Conservation (phyloP, 2,113 vertebrate species). For the Cyanoramphus novaezelandiae region DNA sequence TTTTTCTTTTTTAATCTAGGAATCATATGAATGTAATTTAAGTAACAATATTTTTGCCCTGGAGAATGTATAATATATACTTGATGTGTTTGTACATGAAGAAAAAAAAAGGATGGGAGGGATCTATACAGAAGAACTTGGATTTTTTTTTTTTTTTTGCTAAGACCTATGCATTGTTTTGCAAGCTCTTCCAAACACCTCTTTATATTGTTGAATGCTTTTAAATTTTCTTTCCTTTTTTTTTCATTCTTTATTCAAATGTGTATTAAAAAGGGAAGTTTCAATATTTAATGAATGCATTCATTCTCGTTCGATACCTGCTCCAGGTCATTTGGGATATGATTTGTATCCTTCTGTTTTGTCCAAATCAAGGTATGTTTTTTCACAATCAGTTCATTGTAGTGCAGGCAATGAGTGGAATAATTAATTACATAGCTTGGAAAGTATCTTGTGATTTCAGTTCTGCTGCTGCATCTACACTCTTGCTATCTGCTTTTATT, state of each 20-base stretch:
- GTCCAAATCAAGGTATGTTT: neutral
- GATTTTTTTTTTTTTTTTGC: neutral
- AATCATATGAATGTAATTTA: conserved; percentile 72
- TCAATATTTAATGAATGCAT: neutral
- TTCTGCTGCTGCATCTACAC: neutral
- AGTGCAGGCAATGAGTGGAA: neutral
- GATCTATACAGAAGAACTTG: neutral
- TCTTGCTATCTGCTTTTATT: neutral
- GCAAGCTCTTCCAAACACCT: neutral
- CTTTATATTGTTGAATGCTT: neutral
- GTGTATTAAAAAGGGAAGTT: neutral
- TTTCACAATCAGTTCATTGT: neutral
- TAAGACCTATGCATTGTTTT: neutral
- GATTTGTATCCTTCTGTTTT: neutral
- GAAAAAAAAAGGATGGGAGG: neutral
- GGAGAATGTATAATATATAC: neutral
- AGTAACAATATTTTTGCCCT: conserved; percentile 63
- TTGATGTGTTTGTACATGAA: neutral
- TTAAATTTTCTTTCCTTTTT: neutral
- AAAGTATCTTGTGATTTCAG: neutral
- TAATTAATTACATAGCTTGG: neutral
- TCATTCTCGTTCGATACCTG: neutral
- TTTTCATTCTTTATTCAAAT: neutral
- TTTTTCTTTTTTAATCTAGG: conserved; percentile 66
- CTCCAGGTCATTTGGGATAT: neutral